Conservation (phyloP, 2,113 vertebrate species). For the Falcunculus frontatus region DNA sequence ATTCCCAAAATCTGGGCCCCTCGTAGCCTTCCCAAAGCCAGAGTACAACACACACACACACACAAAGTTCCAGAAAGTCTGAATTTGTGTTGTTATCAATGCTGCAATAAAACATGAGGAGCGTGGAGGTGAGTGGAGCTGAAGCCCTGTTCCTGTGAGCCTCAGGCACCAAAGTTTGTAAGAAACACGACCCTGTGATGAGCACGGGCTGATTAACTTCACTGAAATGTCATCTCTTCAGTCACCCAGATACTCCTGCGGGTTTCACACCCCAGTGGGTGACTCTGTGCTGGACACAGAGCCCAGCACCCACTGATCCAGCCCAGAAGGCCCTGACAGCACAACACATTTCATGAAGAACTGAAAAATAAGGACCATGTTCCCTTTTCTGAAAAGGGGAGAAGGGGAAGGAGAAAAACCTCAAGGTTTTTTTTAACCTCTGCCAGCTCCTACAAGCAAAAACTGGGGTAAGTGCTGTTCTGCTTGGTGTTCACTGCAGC, state of each 20-base stretch:
- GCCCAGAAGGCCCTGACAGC: neutral
- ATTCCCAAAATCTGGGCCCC: neutral
- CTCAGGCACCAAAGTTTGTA: neutral
- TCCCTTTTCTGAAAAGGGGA: neutral
- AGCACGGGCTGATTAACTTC: neutral
- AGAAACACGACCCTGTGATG: neutral
- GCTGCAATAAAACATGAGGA: neutral
- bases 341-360: neutral
- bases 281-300: neutral
- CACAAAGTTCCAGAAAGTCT: neutral
- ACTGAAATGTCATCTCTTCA: neutral
- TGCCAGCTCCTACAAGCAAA: neutral
- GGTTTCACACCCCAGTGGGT: fast-evolving
- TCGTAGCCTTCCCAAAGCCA: neutral
- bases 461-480: fast-evolving
- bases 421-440: neutral
- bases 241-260: neutral
- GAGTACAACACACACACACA: no score
- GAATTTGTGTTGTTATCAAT: neutral
- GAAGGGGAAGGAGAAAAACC: neutral
- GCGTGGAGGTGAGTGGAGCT: neutral
- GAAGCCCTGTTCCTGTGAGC: neutral
- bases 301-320: neutral
- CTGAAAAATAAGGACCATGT: fast-evolving
- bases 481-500: neutral